Percentiles rank a stretch among this genome's conserved stretches.
Conservation (phyloP, 2,797 vertebrate genomes). For the Orestias chungarensis region DNA sequence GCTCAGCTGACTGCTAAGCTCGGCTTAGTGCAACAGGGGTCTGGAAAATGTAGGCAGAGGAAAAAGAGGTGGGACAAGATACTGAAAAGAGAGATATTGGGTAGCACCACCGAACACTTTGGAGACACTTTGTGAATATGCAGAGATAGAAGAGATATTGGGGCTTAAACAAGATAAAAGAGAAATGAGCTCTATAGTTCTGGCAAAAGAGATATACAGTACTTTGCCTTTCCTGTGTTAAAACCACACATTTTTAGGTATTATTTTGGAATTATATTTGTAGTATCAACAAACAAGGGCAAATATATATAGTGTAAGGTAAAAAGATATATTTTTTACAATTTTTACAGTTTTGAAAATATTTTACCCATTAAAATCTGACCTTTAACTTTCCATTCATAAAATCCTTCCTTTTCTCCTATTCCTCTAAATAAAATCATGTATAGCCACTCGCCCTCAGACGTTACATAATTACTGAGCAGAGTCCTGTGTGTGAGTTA, state of each 20-base stretch:
- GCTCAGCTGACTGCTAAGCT: conserved; percentile 85
- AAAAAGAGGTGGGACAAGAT: conserved; percentile 48
- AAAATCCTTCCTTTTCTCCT: not conserved
- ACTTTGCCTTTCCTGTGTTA: not conserved
- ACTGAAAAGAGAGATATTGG: conserved; percentile 25
- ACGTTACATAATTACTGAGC: too few species aligned
- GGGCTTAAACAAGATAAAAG: too few species aligned
- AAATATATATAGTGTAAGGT: conserved; percentile 9
- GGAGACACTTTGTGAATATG: conserved; percentile 6
- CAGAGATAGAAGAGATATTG: not conserved
- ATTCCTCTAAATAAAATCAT: not conserved
- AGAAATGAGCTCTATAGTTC: too few species aligned
- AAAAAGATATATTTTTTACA: conserved; percentile 2
- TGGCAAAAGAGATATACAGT: too few species aligned
- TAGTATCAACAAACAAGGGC: not conserved
- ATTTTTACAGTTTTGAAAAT: too few species aligned
- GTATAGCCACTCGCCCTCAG: too few species aligned
- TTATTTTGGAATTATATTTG: too few species aligned
- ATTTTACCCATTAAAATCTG: not conserved
- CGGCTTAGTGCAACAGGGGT: conserved; percentile 76
- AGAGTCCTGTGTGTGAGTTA: not conserved
- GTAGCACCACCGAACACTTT: conserved; percentile 47
- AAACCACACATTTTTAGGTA: too few species aligned
- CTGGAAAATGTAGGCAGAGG: conserved; percentile 73
- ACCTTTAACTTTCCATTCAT: not conserved